phyloP scores from a whole-genome alignment of 2,797 vertebrate species.

The Hemitrygon akajei region DNA sequence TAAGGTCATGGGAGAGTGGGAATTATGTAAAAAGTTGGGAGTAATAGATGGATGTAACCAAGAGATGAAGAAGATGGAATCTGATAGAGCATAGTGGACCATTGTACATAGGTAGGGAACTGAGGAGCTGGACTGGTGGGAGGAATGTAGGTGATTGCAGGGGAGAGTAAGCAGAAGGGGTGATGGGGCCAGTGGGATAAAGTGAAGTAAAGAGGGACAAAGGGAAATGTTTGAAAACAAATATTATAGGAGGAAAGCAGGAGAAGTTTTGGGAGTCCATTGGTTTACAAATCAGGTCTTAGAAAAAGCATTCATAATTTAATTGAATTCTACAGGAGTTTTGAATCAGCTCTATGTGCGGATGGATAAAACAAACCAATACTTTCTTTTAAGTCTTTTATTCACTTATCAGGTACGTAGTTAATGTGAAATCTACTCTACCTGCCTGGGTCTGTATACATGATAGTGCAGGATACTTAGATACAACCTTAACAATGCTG shows the following conservation, averaged over 20 bases:
- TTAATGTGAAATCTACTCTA: slow-evolving; percentile 53
- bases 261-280: neutral
- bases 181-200: too few species aligned
- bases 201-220: neutral
- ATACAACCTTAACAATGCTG: slow-evolving; percentile 59
- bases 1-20: too few species aligned
- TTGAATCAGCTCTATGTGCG: neutral
- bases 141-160: too few species aligned
- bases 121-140: too few species aligned
- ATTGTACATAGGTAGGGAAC: too few species aligned
- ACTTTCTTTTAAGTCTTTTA: slow-evolving; percentile 31
- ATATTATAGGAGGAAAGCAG: neutral
- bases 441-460: slow-evolving; percentile 52
- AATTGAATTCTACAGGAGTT: neutral
- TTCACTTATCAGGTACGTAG: slow-evolving; percentile 44
- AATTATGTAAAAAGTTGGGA: too few species aligned
- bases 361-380: slow-evolving; percentile 16
- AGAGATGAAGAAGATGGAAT: too few species aligned
- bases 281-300: neutral
- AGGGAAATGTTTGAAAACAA: neutral
- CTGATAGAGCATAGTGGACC: too few species aligned
- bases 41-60: too few species aligned
- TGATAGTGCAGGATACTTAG: slow-evolving; percentile 61
- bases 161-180: too few species aligned
- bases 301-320: neutral